Base-by-base conservation (phyloP, 2,888 invertebrate genomes). In the Mythimna vitellina region DNA sequence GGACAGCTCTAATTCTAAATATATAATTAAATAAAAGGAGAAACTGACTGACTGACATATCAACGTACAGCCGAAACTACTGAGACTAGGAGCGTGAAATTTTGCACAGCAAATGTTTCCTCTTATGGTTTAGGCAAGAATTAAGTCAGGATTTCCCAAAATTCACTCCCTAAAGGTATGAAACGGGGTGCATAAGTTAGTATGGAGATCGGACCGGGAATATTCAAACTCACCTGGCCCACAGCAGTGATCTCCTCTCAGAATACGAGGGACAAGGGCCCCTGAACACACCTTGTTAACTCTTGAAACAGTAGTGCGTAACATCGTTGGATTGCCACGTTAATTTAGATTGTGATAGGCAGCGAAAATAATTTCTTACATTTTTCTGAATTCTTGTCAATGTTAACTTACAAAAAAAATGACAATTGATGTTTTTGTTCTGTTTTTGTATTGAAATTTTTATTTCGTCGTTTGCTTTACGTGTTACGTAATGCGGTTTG, bases 341-440 rank as follows among this genome's bases (percentile, higher is more conserved):
- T 57, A 82, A 63, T 73, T 74, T 75, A 65, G 69, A 83, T 74
- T 74, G 81, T 86, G 89, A 82, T 89, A 91, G 90, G 80, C 89
- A 91, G 91, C 90, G 90, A 90, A 92, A 92, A 91, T 91, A 91
- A 89, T 87, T 83, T 60, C 83, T 86, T 87, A 87, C 89, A 91
- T 92, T 89, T 90, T 92, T 78, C 67, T 81, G 38, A 74, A 72
- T 61, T 57, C 46, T 73, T 67, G 64, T 67, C 78, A 72, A 65
- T 42, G 20, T 1, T 42, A 8, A n/a, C 46, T 46, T 17, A 22
- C 66, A 81, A 84, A 84, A 76, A 75, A 66, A 46, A 72, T 83
- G 82, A 81, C 80, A 80, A 4, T 29, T 68, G 61, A 53, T 62
- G 73, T 80, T 80, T 87, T 87, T 84, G 85, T 87, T 87, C 81